Base-by-base conservation (phyloP, 2,888 invertebrate species). In the Linnaemya vulpina region DNA sequence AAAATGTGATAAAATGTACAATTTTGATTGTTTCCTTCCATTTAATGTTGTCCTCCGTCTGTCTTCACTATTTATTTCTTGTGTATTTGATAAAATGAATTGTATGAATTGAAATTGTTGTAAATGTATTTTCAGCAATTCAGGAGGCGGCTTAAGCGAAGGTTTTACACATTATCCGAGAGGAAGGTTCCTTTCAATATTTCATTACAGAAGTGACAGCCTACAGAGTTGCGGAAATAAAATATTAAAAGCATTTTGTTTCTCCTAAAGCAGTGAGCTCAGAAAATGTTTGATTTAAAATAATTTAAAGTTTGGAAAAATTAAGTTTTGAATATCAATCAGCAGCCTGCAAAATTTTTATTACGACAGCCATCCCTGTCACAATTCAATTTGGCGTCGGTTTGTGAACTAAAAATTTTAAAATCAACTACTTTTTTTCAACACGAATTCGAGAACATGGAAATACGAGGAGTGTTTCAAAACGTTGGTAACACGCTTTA, bases 21-120 rank as follows among this genome's bases (percentile, higher is more conserved):
- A 65, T 17, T 79, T 79, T 46, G 55, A 79, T 65, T 63, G 35
- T 17, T 79, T 79, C 46, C 71, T 70, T 51, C 46, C 46, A 71
- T 63, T 38, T 7, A 49, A 67, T 4, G n/a, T 46, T 30, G 35
- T 71, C 11, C 7, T 35, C 17, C n/a, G n/a, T n/a, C n/a, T n/a
- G n/a, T 11, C 25, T 58, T 20, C 4, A 13, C 13, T 30, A 30
- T 30, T 30, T 17, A 22, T 43, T 40, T 53, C 22, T 15, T 60
- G 22, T 49, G 35, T n/a, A 51, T 76, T 35, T 35, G 38, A 58
- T 49, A 49, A 49, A 9, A 7, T 49, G 49, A 17, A 17, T 49
- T 49, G 49, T 49, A 7, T 58, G 25, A 49, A 68, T 68, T 55
- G 55, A 55, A 55, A 70, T 55, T 53, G 17, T 35, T 49, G 25